phyloP scores from a whole-genome alignment of 2,113 vertebrate species.

The Boleophthalmus pectinirostris region DNA sequence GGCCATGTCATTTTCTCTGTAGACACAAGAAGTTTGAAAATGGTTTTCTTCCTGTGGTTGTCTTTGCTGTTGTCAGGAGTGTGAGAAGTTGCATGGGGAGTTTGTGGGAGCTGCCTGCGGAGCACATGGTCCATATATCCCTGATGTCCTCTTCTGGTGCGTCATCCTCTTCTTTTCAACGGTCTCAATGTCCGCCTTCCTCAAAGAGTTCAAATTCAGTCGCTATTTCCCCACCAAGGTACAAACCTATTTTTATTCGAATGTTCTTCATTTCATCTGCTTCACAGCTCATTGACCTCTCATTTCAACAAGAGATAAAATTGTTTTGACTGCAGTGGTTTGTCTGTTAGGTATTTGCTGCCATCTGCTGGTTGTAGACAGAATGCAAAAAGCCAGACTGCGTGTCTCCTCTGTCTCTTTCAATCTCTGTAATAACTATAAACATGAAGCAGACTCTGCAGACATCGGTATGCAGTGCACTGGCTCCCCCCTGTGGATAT shows the following conservation, averaged over 20 bases:
- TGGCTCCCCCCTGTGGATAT: constrained; percentile 50
- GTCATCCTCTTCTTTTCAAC: constrained; percentile 97
- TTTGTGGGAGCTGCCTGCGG: constrained; percentile 90
- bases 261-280: neutral
- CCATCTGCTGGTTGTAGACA: constrained; percentile 41
- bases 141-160: constrained; percentile 98
- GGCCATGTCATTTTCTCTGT: neutral
- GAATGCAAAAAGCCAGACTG: constrained; percentile 6
- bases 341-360: neutral
- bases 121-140: constrained; percentile 92
- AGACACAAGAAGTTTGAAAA: neutral
- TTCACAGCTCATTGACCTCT: constrained; percentile 8
- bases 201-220: constrained; percentile 98
- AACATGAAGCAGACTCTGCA: constrained; percentile 40
- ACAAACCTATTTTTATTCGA: neutral
- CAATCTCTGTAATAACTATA: constrained; percentile 43
- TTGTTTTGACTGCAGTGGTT: neutral
- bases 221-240: constrained; percentile 98
- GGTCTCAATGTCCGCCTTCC: constrained; percentile 90
- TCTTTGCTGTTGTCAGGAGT: constrained; percentile 78
- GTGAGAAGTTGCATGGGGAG: constrained; percentile 84
- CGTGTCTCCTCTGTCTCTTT: constrained; percentile 11
- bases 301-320: neutral
- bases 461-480: neutral
- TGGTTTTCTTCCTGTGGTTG: neutral